Conservation (phyloP, 2,113 vertebrate genomes). For the Edolisoma coerulescens region DNA sequence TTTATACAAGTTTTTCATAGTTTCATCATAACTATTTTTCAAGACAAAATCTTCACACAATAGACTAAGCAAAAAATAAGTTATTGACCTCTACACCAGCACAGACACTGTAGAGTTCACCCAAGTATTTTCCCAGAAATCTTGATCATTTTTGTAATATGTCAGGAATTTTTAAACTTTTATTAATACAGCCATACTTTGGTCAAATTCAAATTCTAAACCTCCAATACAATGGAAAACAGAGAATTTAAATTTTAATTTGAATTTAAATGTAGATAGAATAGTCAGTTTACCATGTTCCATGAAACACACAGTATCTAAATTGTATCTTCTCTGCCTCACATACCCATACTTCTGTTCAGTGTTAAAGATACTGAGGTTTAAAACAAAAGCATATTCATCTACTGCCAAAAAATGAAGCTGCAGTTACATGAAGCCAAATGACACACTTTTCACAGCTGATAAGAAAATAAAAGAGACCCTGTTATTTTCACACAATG, state of each 20-base stretch:
- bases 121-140: not conserved
- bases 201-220: not conserved
- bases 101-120: not conserved
- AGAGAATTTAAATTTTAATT: not conserved
- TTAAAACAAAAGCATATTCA: not conserved
- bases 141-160: not conserved
- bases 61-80: not conserved
- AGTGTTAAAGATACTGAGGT: not conserved
- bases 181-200: not conserved
- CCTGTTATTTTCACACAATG: not conserved
- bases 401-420: not conserved
- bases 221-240: not conserved
- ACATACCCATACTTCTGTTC: not conserved
- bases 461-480: not conserved
- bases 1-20: not conserved
- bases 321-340: not conserved
- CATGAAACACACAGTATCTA: not conserved
- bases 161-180: not conserved
- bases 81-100: not conserved
- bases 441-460: not conserved
- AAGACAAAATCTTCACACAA: not conserved
- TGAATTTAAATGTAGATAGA: not conserved
- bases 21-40: not conserved
- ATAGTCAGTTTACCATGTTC: not conserved
- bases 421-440: not conserved